These are phyloP conservation scores for Philereme transversata DNA, from an alignment of 2,888 invertebrate species.

Conservation along the genomic window DNA sequence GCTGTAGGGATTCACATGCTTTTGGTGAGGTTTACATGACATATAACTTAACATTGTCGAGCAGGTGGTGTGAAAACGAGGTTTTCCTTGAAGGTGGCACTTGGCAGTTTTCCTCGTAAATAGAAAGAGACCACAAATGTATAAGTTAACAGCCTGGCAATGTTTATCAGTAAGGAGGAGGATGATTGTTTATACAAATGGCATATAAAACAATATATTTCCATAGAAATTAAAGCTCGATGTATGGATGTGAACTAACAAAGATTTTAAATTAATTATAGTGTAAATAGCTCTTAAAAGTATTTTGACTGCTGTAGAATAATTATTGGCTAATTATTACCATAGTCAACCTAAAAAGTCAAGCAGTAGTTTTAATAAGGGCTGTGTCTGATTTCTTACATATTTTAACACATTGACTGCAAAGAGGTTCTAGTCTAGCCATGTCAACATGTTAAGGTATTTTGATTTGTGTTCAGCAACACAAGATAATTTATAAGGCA, in stretches of 20 bases:
- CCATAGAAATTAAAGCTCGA: slow-evolving; percentile 4
- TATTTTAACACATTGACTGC: too few relatives aligned
- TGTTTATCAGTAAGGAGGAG: not conserved
- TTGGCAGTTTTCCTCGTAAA: too few relatives aligned
- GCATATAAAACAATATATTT: too few relatives aligned
- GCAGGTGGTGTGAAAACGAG: too few relatives aligned
- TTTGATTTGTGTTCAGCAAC: not conserved
- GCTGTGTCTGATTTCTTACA: slow-evolving; percentile 1
- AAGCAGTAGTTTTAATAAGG: slow-evolving; percentile 11
- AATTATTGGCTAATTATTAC: slow-evolving; percentile 17
- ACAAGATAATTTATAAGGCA: slow-evolving; percentile 11
- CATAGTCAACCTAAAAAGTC: slow-evolving; percentile 4
- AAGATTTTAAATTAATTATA: slow-evolving; percentile 34
- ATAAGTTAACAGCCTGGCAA: not conserved
- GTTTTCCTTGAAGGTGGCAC: too few relatives aligned
- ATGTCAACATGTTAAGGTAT: too few relatives aligned
- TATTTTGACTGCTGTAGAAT: slow-evolving; percentile 5
- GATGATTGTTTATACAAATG: too few relatives aligned
- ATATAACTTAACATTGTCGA: too few relatives aligned
- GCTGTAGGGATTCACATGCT: too few relatives aligned
- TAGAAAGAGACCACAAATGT: too few relatives aligned
- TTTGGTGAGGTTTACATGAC: too few relatives aligned
- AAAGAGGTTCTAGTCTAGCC: too few relatives aligned
- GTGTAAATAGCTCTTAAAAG: slow-evolving; percentile 26
- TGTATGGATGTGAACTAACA: slow-evolving; percentile 33